Evolutionary conservation across 2,113 vertebrate species (phyloP), one percentile per base, ranked within the genome.

Genomic region (Antechinus flavipes): DNA sequence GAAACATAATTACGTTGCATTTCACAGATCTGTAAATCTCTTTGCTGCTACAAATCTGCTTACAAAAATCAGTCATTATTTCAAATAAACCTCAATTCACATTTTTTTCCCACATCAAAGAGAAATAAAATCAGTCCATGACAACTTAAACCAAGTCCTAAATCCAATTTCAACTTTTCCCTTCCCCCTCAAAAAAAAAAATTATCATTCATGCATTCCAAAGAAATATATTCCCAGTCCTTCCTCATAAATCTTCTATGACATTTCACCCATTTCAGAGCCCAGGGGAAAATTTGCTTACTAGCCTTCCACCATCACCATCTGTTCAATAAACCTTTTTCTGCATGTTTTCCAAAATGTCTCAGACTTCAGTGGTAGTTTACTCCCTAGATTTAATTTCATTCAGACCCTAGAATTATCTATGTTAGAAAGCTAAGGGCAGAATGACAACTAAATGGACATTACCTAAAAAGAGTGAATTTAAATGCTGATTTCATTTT

Each of bases 21-120:
- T 94, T 97, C 76, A 47, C 94, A 91, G 76, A 53, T 94, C 94
- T 94, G 3, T 92, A 96, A 91, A 97, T 96, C 89, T 53, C 90
- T 90, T 94, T 94, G 3, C n/a, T 49, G 61, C 42, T 49, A 49
- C 49, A 49, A 49, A 93, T 96, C 54, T 89, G 95, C 55, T 93
- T 93, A 93, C 42, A 76, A n/a, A 76, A 95, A 91, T 96, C 91
- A 94, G 50, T 95, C 58, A 97, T 54, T 90, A 55, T 8, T 42
- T 56, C 91, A 95, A 95, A 91, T 93, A 55, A 95, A 95, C 47
- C 4, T 12, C 55, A 91, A 23, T 53, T 11, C 52, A 26, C 90
- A 52, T 24, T 89, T 93, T 68, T 68, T 11, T 56, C 91, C 47
- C 14, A 61, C 19, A 84, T 54, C 68, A 91, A 49, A 91, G 23